Evolutionary conservation across 1,140 invertebrate genomes (phyloP).

Genomic region (Steinernema khuongi): DNA sequence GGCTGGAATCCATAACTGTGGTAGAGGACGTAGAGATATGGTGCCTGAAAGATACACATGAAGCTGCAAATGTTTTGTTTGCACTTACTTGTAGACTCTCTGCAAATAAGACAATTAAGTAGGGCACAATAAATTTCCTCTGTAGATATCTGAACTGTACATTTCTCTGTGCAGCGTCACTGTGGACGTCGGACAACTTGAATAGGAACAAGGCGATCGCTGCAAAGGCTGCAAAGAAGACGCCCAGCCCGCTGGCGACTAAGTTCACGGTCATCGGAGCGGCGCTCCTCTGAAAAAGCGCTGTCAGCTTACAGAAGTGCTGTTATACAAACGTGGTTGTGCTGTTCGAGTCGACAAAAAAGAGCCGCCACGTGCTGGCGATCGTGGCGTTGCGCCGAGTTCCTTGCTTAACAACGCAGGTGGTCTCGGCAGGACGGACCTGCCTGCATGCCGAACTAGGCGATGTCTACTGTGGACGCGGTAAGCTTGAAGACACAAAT

Average conservation of each 20-base stretch:
- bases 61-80: not conserved
- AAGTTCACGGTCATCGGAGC: constrained; percentile 16
- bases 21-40: constrained; percentile 29
- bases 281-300: not conserved
- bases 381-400: too few species aligned
- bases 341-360: too few species aligned
- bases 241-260: constrained; percentile 16
- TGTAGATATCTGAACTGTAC: constrained; percentile 21
- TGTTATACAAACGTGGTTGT: too few species aligned
- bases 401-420: too few species aligned
- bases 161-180: constrained; percentile 24
- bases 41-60: constrained; percentile 21
- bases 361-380: too few species aligned
- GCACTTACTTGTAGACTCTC: constrained; percentile 25
- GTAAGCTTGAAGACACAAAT: too few species aligned
- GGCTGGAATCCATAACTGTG: constrained; percentile 29
- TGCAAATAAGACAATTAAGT: constrained; percentile 24
- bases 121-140: constrained; percentile 22
- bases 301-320: too few species aligned
- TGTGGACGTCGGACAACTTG: not conserved
- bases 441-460: too few species aligned
- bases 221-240: not conserved
- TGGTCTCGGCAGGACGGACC: too few species aligned
- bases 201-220: constrained; percentile 11
- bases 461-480: too few species aligned